Evolutionary conservation across 1,140 invertebrate genomes (phyloP), one percentile per base, ranked within the genome.

Genomic region (Papilio machaon): DNA sequence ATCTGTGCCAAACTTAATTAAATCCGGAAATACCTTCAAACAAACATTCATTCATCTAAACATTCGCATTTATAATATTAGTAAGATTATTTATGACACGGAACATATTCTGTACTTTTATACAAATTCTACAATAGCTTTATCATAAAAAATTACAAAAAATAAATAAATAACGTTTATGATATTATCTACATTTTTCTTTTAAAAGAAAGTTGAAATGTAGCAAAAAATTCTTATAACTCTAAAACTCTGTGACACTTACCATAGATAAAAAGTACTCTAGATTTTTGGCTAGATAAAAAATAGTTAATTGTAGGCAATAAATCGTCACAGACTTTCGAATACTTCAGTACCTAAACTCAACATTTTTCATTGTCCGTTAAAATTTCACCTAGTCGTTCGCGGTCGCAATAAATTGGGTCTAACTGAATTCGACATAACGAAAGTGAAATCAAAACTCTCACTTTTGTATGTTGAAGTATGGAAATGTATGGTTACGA

Each of bases 401-500:
- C 30, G 23, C 64, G 30, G 64, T 35, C 64, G 64, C 52, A 15
- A 70, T 70, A 30, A 35, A 70, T 35, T 70, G 64, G 64, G 23
- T 35, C 30, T 70, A 67, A 38, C 23, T 38, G 30, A 70, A 70
- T 70, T 70, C 64, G 64, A 70, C 64, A 64, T 64, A 70, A 70
- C 64, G 30, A 70, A 70, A 70, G 64, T 70, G 64, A 70, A 70
- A 70, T 70, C 64, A 70, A 70, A 70, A 11, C 64, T 70, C 64
- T 70, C 64, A 70, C 64, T 70, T 70, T 70, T 70, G 64, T 70
- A 70, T 70, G 15, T 70, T 70, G 30, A 70, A 70, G 64, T 70
- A 70, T 70, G 64, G 23, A 70, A 70, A 67, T 67, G 6, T 35
- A 64, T 64, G 19, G 58, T 30, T 30, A 64, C 23, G 13, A 23